Conservation (phyloP, 1,140 invertebrate species). For the Pantala flavescens region DNA sequence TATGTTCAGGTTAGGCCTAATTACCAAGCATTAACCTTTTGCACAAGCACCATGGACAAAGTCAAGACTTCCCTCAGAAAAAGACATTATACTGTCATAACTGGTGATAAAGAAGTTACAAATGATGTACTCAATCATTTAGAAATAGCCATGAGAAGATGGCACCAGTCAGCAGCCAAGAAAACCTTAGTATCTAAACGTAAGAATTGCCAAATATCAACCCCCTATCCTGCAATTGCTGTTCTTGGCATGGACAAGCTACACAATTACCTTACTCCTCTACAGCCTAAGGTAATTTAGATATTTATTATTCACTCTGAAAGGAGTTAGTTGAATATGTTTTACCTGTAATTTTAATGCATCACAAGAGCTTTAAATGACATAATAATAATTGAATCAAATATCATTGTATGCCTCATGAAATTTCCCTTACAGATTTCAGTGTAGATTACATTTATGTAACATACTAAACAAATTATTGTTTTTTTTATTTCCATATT, state of each 20-base stretch:
- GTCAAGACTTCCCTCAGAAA: not conserved
- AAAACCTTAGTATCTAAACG: not conserved
- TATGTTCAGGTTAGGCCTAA: constrained; percentile 49
- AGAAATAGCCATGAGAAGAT: constrained; percentile 48
- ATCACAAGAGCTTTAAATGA: too few species aligned
- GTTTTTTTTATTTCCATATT: too few species aligned
- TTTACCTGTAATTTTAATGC: too few species aligned
- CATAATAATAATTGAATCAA: too few species aligned
- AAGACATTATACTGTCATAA: constrained; percentile 54
- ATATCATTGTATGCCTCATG: too few species aligned
- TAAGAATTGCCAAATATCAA: not conserved
- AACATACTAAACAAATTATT: too few species aligned
- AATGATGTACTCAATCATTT: constrained; percentile 49
- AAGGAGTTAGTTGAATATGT: too few species aligned
- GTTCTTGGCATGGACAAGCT: not conserved
- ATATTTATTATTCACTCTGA: not conserved
- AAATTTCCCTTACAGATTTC: too few species aligned
- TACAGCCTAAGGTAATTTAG: not conserved
- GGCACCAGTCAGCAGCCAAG: not conserved
- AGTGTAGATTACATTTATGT: too few species aligned
- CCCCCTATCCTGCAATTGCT: not conserved
- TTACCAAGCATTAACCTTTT: constrained; percentile 56
- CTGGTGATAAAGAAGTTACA: constrained; percentile 51
- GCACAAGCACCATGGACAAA: constrained; percentile 50
- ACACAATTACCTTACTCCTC: not conserved